These are phyloP conservation scores for Epinotia ramella DNA, from an alignment of 2,888 invertebrate genomes.

Conservation along the genomic window DNA sequence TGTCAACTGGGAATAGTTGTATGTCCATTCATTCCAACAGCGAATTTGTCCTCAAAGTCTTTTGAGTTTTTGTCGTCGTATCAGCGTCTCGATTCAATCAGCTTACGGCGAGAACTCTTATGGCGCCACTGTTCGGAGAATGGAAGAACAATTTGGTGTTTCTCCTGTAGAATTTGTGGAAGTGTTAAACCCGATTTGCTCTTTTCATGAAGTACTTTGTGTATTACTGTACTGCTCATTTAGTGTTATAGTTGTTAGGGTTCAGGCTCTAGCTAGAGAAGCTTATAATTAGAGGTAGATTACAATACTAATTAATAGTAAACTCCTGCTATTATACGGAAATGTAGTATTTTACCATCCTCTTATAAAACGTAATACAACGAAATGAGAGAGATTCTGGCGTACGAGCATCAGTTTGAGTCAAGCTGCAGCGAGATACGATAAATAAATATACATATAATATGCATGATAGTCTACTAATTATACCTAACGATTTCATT, in stretches of 20 bases:
- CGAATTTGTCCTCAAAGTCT: constrained; percentile 17
- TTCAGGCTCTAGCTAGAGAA: too few relatives aligned
- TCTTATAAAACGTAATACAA: too few relatives aligned
- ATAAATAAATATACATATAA: too few relatives aligned
- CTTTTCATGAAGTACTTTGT: not conserved
- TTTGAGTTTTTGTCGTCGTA: constrained; percentile 27
- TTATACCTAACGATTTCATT: too few relatives aligned
- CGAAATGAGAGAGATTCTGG: too few relatives aligned
- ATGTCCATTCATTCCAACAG: constrained; percentile 1
- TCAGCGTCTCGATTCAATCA: constrained; percentile 30
- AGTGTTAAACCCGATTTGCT: not conserved
- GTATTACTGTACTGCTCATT: not conserved
- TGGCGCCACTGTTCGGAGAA: not conserved
- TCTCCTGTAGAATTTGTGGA: not conserved
- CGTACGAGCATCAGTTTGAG: too few relatives aligned
- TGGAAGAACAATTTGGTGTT: not conserved
- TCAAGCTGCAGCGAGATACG: too few relatives aligned
- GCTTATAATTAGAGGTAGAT: not conserved
- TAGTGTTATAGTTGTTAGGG: not conserved
- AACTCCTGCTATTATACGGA: too few relatives aligned
- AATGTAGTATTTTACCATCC: too few relatives aligned
- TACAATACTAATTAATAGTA: too few relatives aligned
- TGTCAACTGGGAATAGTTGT: constrained; percentile 14
- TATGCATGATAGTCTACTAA: too few relatives aligned
- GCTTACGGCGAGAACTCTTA: constrained; percentile 2